Evolutionary conservation across 2,113 vertebrate species (phyloP).

Genomic region (Pandion haliaetus): DNA sequence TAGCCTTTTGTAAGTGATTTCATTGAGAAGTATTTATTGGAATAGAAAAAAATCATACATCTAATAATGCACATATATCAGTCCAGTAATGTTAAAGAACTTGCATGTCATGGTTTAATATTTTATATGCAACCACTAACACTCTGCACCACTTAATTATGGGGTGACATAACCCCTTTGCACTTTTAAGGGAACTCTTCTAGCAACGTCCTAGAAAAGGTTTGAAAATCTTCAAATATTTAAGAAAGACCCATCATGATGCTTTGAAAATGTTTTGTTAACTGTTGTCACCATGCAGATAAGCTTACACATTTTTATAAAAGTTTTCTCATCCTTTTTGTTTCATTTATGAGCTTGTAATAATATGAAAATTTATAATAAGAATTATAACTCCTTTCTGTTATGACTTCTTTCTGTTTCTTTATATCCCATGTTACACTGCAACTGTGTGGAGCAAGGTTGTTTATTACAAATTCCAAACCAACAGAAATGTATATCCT

Average conservation of each 20-base stretch:
- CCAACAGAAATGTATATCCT: background rate
- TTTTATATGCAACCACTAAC: background rate
- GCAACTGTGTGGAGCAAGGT: background rate
- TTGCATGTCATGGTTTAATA: background rate
- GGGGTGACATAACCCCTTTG: background rate
- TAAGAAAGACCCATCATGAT: background rate
- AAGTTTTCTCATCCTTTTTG: background rate
- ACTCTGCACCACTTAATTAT: background rate
- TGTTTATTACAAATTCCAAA: background rate
- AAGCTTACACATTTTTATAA: background rate
- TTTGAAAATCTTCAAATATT: background rate
- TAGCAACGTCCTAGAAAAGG: background rate
- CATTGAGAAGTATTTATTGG: background rate
- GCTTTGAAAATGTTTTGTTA: background rate
- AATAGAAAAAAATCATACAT: background rate
- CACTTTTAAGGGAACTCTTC: background rate
- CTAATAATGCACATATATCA: background rate
- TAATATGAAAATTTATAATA: background rate
- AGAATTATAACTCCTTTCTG: background rate
- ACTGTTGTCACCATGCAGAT: background rate
- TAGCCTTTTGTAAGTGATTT: background rate
- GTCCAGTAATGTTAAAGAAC: background rate
- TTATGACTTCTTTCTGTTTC: background rate
- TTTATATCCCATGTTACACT: background rate
- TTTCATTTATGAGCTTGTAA: background rate